Base-by-base conservation (phyloP, 2,888 invertebrate species). In the Iphiclides podalirius region DNA sequence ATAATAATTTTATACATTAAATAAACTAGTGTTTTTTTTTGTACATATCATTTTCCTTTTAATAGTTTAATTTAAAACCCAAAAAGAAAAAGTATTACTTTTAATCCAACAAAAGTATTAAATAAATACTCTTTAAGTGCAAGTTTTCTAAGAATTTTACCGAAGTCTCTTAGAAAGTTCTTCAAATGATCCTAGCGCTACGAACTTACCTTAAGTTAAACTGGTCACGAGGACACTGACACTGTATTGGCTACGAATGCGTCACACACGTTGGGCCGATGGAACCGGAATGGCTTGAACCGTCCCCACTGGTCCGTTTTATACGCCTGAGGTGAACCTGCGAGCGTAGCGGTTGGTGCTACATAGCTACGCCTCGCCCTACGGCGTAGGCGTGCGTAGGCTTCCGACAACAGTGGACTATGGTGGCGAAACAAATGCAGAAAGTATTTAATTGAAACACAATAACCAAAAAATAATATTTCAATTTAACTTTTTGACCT, bases 361-460 rank as follows among this genome's bases (percentile, higher is more conserved):
- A 75, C 71, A 61, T 36, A 15, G 57, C 58, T 61, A 68, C 67
- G 75, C 75, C 75, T 72, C 79, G 80, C 84, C 79, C 80, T 59
- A 63, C 52, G 48, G 61, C 80, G 86, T 86, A 79, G 87, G 86
- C 86, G 85, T 80, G 79, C 81, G 83, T 82, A 79, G 83, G 79
- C 70, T 47, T 41, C 53, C 37, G 64, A 65, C 72, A 74, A 75
- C 72, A 68, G 57, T 47, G 57, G 62, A 59, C 61, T 66, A 66
- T 33, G 47, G 45, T 52, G 40, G 35, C 45, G 28, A 11, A 50
- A 39, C n/a, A 38, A 11, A 12, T n/a, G 16, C n/a, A 38, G 20
- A 40, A 36, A 8, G 11, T n/a, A n/a, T 50, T 50, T 50, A 35
- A 44, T 44, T 44, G 11, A 40, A 38, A 43, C 20, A 26, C 20